These are phyloP conservation scores for Linhomoeus sp. DNA, from an alignment of 2,888 invertebrate genomes.

Conservation along the genomic window DNA sequence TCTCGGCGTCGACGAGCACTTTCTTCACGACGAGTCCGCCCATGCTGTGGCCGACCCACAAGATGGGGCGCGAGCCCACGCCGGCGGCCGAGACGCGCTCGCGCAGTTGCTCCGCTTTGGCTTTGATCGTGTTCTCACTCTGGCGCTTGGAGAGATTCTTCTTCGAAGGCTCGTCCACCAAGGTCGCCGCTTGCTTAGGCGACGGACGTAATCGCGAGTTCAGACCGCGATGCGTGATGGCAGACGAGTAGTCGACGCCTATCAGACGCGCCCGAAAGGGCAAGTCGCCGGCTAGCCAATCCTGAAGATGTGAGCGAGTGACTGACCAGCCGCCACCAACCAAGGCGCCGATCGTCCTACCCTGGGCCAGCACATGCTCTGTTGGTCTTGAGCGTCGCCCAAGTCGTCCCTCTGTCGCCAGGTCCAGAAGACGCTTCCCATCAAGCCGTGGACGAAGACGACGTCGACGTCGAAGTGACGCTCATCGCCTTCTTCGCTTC, in stretches of 20 bases:
- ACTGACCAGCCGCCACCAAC: too few species aligned
- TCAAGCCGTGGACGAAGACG: neutral
- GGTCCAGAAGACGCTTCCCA: neutral
- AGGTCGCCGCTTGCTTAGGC: neutral
- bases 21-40: neutral
- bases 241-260: neutral
- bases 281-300: neutral
- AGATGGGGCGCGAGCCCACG: neutral
- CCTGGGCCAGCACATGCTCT: neutral
- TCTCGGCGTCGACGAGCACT: neutral
- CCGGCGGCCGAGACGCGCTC: neutral
- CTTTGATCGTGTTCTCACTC: too few species aligned
- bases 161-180: too few species aligned
- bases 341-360: too few species aligned
- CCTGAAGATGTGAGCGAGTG: neutral
- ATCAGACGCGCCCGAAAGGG: neutral
- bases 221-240: neutral
- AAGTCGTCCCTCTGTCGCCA: neutral
- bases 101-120: neutral
- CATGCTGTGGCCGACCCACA: neutral
- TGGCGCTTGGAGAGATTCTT: too few species aligned
- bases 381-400: neutral
- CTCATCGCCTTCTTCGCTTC: too few species aligned
- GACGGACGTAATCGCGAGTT: neutral
- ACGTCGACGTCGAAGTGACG: too few species aligned